Conservation (phyloP, 64 coral and sea anemone genomes). For the Stichodactyla helianthus region DNA sequence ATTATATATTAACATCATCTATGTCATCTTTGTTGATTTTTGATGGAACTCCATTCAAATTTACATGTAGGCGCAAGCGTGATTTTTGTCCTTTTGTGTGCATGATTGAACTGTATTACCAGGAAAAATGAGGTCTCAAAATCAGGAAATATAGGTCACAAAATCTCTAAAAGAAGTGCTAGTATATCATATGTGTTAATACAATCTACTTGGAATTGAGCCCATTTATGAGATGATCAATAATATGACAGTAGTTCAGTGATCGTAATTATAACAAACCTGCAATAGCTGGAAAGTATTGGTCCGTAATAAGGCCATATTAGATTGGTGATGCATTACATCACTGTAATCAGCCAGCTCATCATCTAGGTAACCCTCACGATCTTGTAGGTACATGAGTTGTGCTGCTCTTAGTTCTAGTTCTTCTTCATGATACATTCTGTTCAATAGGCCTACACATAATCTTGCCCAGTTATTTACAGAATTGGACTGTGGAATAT, state of each 20-base stretch:
- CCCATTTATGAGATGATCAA: background rate
- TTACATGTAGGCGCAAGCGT: too few species aligned
- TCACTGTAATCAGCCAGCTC: slow-evolving; percentile 37
- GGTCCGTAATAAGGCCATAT: slow-evolving; percentile 27
- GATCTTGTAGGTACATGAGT: slow-evolving; percentile 59
- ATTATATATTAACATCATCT: too few species aligned
- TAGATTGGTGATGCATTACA: slow-evolving; percentile 35
- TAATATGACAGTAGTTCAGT: background rate
- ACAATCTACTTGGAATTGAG: too few species aligned
- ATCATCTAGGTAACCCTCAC: slow-evolving; percentile 61
- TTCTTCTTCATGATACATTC: slow-evolving; percentile 49
- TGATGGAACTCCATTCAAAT: too few species aligned
- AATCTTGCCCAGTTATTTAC: slow-evolving; percentile 61
- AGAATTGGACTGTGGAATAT: slow-evolving; percentile 17
- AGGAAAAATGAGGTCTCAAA: too few species aligned
- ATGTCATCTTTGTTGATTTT: too few species aligned
- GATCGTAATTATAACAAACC: slow-evolving; percentile 5
- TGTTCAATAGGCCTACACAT: slow-evolving; percentile 51
- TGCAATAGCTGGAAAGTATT: slow-evolving; percentile 49
- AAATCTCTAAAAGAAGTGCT: too few species aligned
- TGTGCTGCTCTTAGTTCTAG: slow-evolving; percentile 47
- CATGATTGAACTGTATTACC: too few species aligned
- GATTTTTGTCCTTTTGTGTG: too few species aligned
- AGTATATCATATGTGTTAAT: too few species aligned
- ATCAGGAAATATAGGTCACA: too few species aligned